Conservation (phyloP, 2,797 vertebrate genomes). For the Paratrypauchen microcephalus region DNA sequence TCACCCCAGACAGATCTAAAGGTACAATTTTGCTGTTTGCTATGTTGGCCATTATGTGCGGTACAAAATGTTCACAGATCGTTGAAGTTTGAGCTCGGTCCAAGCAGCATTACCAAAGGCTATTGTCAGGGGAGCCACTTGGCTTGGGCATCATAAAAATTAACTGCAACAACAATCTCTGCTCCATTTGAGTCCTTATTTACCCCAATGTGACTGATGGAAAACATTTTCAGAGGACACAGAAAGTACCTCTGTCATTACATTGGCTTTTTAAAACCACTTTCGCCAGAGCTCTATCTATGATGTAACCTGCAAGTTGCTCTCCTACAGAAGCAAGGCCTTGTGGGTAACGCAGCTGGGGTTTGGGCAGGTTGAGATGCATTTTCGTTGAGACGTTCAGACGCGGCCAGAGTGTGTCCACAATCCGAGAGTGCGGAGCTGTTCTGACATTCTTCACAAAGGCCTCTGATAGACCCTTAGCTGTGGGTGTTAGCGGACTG, state of each 20-base stretch:
- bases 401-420: slow-evolving; percentile 63
- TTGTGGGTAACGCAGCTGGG: slow-evolving; percentile 55
- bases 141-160: slow-evolving; percentile 43
- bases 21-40: slow-evolving; percentile 48
- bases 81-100: slow-evolving; percentile 64
- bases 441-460: slow-evolving; percentile 35
- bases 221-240: slow-evolving; percentile 19
- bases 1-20: slow-evolving; percentile 47
- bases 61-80: slow-evolving; percentile 59
- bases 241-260: slow-evolving; percentile 14
- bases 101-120: slow-evolving; percentile 64
- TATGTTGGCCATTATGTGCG: slow-evolving; percentile 57
- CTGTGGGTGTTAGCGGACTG: slow-evolving; percentile 47
- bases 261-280: slow-evolving; percentile 18
- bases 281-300: slow-evolving; percentile 6
- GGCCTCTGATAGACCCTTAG: slow-evolving; percentile 38
- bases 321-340: slow-evolving; percentile 70
- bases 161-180: slow-evolving; percentile 16
- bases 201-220: slow-evolving; percentile 2
- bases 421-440: slow-evolving; percentile 57
- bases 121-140: slow-evolving; percentile 68
- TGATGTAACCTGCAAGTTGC: slow-evolving; percentile 45
- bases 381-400: slow-evolving; percentile 58
- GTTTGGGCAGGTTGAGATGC: slow-evolving; percentile 57
- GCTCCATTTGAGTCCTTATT: slow-evolving; percentile 10